Percentiles rank a stretch among this genome's conserved stretches.
These are phyloP conservation scores for Trematomus loennbergii DNA, from an alignment of 2,113 vertebrate genomes.

Conservation along the genomic window DNA sequence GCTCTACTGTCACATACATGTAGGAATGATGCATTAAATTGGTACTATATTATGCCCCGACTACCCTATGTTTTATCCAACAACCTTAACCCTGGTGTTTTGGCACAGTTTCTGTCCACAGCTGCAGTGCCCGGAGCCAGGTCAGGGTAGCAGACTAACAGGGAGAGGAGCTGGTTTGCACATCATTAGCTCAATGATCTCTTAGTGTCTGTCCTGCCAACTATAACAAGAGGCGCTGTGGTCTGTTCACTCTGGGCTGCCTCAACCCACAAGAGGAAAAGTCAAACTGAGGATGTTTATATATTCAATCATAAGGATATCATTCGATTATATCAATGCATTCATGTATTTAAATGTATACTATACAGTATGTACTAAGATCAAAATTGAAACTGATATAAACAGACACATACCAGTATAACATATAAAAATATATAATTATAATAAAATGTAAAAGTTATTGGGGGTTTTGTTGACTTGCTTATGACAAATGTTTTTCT, in stretches of 20 bases:
- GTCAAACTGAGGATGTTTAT: conserved; percentile 7
- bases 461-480: not conserved
- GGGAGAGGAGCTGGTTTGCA: conserved; percentile 60
- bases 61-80: conserved; percentile 8
- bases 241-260: conserved; percentile 26
- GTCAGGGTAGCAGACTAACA: conserved; percentile 49
- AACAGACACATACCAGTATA: not conserved
- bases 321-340: not conserved
- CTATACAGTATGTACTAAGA: not conserved
- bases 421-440: not conserved
- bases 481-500: conserved; percentile 19
- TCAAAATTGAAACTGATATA: not conserved
- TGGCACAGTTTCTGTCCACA: conserved; percentile 61
- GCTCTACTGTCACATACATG: not conserved
- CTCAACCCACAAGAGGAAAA: not conserved
- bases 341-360: not conserved
- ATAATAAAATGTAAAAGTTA: not conserved
- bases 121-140: conserved; percentile 62
- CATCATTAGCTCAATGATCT: conserved; percentile 72
- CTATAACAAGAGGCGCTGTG: conserved; percentile 43
- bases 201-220: conserved; percentile 56
- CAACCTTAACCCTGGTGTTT: conserved; percentile 36
- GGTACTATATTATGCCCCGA: not conserved
- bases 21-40: not conserved
- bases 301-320: conserved; percentile 7